Evolutionary conservation across 2,797 vertebrate genomes (phyloP), one percentile per base, ranked within the genome.

Genomic region (Hippoglossus hippoglossus): DNA sequence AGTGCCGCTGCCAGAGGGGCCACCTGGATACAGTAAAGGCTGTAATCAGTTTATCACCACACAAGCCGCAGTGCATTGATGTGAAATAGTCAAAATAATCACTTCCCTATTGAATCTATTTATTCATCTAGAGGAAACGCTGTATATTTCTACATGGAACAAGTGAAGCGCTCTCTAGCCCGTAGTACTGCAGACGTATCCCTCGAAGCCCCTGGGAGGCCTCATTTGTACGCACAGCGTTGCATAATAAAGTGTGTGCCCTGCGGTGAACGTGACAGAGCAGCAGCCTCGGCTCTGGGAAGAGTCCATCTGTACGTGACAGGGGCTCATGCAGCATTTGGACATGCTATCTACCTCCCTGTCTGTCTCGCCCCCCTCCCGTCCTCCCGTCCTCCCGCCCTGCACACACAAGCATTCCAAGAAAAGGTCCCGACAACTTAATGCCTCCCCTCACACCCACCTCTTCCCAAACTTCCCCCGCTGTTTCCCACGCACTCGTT

Each of bases 241-340:
- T 87, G 79, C 80, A 77, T 86, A 86, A 88, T 81, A 58, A 70
- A 67, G 79, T 61, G 63, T 71, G 82, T 75, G 75, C 56, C 51
- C 72, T 76, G 79, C 64, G 41, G 83, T 44, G 46, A 73, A 67
- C 75, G 22, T 83, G 78, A 71, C 61, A 24, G 67, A 78, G 75
- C 77, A 67, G 80, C 79, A 80, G 78, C 77, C 26, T 67, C 21
- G 0, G 51, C 76, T 82, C 80, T 88, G 85, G 77, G 87, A 90
- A 88, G 73, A 81, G 73, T 84, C 85, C 85, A 80, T 86, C 80
- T 90, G 89, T 77, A 80, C 77, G 75, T 77, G 87, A 87, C 82
- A 67, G 84, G 50, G 70, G 82, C 75, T 83, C 70, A 51, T 67
- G 68, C 67, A 66, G 83, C 71, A 76, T 82, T 81, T 73, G 69